These are phyloP conservation scores for Malacosoma neustria DNA, from an alignment of 2,888 invertebrate species.

Conservation along the genomic window DNA sequence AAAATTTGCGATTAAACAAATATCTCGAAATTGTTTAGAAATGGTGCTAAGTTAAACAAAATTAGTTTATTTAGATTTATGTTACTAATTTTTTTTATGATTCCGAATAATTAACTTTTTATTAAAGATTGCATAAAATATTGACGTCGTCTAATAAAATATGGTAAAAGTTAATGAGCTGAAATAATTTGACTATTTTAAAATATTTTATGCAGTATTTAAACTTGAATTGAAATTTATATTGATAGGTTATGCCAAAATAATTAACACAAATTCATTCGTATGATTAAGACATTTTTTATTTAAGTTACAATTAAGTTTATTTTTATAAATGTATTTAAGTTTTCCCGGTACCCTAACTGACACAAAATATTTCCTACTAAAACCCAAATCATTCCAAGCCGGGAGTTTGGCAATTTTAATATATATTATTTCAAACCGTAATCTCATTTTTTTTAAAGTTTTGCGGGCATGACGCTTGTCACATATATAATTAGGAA, in stretches of 20 bases:
- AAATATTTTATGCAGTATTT: neutral
- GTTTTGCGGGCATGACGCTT: neutral
- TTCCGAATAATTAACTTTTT: neutral
- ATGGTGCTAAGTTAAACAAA: neutral
- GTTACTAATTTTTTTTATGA: neutral
- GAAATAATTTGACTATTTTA: neutral
- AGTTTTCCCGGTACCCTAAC: neutral
- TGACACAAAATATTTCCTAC: neutral
- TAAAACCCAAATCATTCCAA: neutral
- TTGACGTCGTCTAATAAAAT: neutral
- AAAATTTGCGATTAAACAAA: no score
- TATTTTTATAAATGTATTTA: neutral
- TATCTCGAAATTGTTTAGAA: constrained; percentile 3
- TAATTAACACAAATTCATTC: neutral
- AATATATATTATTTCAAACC: neutral
- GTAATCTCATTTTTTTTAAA: neutral
- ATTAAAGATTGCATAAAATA: neutral
- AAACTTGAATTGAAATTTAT: neutral
- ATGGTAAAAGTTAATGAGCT: neutral
- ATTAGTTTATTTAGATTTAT: neutral
- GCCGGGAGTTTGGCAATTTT: constrained; percentile 10
- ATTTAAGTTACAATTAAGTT: neutral
- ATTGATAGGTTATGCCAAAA: neutral
- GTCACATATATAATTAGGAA: neutral
- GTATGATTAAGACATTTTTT: neutral